Conservation (phyloP, 2,113 vertebrate species). For the Machaerirhynchus nigripectus region DNA sequence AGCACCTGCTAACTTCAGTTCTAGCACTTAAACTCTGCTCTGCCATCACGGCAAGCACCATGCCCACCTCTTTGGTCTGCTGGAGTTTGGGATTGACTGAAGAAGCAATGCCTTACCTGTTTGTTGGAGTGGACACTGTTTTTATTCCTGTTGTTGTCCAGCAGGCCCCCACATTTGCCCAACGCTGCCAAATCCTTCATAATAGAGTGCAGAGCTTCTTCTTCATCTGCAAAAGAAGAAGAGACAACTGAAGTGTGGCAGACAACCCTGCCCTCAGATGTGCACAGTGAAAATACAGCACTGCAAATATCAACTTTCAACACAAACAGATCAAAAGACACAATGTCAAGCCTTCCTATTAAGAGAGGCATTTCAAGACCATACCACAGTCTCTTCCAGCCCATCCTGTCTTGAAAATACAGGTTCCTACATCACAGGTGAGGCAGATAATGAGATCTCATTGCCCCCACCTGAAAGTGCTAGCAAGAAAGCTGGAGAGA, state of each 20-base stretch:
- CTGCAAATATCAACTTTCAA: neutral
- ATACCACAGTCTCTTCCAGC: neutral
- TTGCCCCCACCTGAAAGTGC: too few relatives aligned
- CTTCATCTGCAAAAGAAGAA: constrained; percentile 77
- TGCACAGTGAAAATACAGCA: neutral
- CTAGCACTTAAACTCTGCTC: neutral
- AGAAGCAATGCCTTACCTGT: constrained; percentile 72
- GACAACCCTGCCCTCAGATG: accelerated
- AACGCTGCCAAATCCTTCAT: constrained; percentile 91
- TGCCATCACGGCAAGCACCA: neutral
- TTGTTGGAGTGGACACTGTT: constrained; percentile 76
- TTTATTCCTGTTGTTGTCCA: constrained; percentile 83
- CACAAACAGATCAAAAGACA: neutral
- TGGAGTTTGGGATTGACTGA: neutral
- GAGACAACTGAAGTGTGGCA: neutral
- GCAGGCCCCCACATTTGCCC: constrained; percentile 81
- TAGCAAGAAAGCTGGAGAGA: neutral
- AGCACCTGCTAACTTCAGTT: neutral
- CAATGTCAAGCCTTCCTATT: accelerated
- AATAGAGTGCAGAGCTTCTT: constrained; percentile 90
- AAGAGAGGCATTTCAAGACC: neutral
- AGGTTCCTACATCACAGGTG: neutral
- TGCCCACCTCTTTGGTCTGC: too few relatives aligned
- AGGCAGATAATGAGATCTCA: neutral
- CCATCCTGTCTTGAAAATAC: neutral